These are phyloP conservation scores for Meta bourneti DNA, from an alignment of 2,888 invertebrate species.

Conservation along the genomic window DNA sequence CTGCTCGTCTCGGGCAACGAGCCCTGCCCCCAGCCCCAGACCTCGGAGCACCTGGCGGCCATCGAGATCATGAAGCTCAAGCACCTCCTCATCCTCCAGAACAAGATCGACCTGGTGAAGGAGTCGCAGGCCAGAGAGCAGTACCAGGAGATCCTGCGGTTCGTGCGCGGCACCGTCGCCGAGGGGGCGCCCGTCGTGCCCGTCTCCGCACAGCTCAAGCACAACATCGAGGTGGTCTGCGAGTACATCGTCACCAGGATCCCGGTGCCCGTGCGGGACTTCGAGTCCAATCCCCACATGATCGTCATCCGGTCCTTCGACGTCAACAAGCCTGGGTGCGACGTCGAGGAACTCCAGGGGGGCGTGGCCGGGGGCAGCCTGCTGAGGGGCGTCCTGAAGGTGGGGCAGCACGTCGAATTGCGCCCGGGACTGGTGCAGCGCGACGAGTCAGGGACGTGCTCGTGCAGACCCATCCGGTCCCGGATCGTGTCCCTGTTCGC, in stretches of 20 bases:
- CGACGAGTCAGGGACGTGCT: slow-evolving; percentile 95
- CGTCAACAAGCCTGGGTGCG: slow-evolving; percentile 99
- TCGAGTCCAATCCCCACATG: slow-evolving; percentile 94
- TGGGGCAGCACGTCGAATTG: slow-evolving; percentile 99
- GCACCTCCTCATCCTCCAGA: slow-evolving; percentile 98
- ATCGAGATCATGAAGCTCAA: slow-evolving; percentile 99
- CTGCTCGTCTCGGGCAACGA: slow-evolving; percentile 91
- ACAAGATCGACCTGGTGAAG: slow-evolving; percentile 99
- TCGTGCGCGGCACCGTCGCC: slow-evolving; percentile 97
- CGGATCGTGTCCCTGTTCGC: slow-evolving; percentile 97
- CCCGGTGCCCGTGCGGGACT: slow-evolving; percentile 96
- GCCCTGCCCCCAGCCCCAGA: slow-evolving; percentile 99
- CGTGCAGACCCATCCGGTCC: slow-evolving; percentile 97
- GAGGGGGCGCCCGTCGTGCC: slow-evolving; percentile 99
- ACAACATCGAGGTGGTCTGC: slow-evolving; percentile 98
- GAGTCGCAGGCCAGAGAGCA: slow-evolving; percentile 99
- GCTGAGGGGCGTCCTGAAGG: slow-evolving; percentile 90
- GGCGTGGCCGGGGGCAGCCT: slow-evolving; percentile 99
- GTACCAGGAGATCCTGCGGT: slow-evolving; percentile 97
- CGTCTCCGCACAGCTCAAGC: slow-evolving; percentile 99
- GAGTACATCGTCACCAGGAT: slow-evolving; percentile 99
- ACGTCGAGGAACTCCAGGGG: slow-evolving; percentile 97
- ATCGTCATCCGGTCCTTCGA: slow-evolving; percentile 84
- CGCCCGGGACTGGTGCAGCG: slow-evolving; percentile 98
- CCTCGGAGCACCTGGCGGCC: slow-evolving; percentile 99